A percentile compares a stretch with the other conserved stretches of the same genome.
Evolutionary conservation across 1,140 invertebrate genomes (phyloP).

Genomic region (Hyles vespertilio): DNA sequence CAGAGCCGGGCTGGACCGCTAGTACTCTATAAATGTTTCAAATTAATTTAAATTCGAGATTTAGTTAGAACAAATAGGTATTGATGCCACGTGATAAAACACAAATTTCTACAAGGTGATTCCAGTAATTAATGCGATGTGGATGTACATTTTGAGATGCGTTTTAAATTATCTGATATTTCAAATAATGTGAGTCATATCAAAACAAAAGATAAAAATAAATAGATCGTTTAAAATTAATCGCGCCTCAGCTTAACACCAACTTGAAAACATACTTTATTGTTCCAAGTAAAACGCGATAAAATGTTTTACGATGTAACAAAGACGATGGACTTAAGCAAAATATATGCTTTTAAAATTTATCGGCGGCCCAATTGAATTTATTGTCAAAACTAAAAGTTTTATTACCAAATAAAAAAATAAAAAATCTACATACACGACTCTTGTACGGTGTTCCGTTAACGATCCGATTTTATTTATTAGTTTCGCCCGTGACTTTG

Average conservation of each 20-base stretch:
- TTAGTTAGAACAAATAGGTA: no score
- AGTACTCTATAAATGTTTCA: no score
- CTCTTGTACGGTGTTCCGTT: slow-evolving; percentile 9
- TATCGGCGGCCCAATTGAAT: slow-evolving; percentile 34
- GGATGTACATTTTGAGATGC: no score
- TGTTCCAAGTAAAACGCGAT: slow-evolving; percentile 26
- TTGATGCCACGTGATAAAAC: no score
- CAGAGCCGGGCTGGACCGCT: no score
- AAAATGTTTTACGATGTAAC: slow-evolving; percentile 29
- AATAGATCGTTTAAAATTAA: slow-evolving; percentile 4
- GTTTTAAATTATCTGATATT: no score
- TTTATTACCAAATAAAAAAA: slow-evolving; percentile 24
- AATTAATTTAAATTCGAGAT: no score
- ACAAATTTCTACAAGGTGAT: no score
- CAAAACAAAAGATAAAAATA: neutral
- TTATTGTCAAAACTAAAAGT: slow-evolving; percentile 41
- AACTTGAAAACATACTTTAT: slow-evolving; percentile 17
- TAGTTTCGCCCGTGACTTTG: neutral
- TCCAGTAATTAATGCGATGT: no score
- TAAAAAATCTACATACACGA: no score
- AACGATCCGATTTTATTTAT: slow-evolving; percentile 23
- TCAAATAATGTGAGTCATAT: no score
- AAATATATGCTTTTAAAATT: slow-evolving; percentile 35
- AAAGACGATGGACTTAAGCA: slow-evolving; percentile 23
- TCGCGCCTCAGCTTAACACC: neutral